These are phyloP conservation scores for Sinopyrophorus schimmeli DNA, from an alignment of 2,888 invertebrate species.

Conservation along the genomic window DNA sequence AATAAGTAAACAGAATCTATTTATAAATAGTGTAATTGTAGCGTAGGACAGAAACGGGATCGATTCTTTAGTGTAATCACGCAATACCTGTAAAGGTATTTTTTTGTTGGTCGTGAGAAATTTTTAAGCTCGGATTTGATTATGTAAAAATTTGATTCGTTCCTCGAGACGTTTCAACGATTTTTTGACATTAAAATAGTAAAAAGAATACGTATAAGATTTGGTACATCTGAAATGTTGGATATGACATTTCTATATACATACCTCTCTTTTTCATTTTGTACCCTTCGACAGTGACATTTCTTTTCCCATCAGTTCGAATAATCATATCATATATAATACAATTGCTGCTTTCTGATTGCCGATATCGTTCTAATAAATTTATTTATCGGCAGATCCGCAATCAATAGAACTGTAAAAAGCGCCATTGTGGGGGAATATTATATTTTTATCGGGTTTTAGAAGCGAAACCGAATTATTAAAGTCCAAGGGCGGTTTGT, in stretches of 20 bases:
- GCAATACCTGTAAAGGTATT: too few relatives aligned
- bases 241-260: conserved; percentile 14
- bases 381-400: conserved; percentile 10
- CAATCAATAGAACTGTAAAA: conserved; percentile 11
- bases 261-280: conserved; percentile 7
- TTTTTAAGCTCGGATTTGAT: conserved; percentile 4
- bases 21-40: conserved; percentile 9
- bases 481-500: too few relatives aligned
- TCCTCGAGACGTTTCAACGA: conserved; percentile 7
- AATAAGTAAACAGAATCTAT: conserved; percentile 18
- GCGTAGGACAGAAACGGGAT: conserved; percentile 16
- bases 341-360: conserved; percentile 18
- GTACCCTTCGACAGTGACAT: conserved; percentile 12
- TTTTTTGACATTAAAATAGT: conserved; percentile 14
- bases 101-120: too few relatives aligned
- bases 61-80: conserved; percentile 18
- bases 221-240: conserved; percentile 11
- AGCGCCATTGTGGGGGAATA: conserved; percentile 3
- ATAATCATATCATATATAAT: conserved; percentile 17
- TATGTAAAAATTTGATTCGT: conserved; percentile 11
- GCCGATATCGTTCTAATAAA: conserved; percentile 13
- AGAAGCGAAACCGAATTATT: too few relatives aligned
- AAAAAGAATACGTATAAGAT: conserved; percentile 18
- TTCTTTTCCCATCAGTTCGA: conserved; percentile 1
- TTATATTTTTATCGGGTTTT: too few relatives aligned